Conservation (phyloP, 1,140 invertebrate genomes). For the Ectropis grisescens region DNA sequence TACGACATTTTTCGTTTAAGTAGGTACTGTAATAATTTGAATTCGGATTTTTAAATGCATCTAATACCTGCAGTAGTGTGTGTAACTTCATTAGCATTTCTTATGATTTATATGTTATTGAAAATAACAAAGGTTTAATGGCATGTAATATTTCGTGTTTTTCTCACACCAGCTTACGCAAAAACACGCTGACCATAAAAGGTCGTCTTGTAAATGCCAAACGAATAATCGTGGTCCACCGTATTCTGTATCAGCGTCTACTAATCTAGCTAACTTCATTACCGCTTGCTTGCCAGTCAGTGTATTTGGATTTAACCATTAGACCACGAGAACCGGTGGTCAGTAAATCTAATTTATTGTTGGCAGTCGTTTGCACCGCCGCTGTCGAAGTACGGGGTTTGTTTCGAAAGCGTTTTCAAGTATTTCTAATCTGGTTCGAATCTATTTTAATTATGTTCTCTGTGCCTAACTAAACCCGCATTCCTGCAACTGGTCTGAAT, state of each 20-base stretch:
- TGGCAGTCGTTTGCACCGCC: conserved; percentile 7
- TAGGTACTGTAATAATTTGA: no score
- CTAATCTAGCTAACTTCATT: not conserved
- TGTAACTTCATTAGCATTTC: no score
- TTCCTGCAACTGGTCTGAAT: no score
- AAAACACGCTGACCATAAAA: conserved; percentile 18
- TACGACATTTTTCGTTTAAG: no score
- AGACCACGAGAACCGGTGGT: conserved; percentile 15
- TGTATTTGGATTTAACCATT: conserved; percentile 3
- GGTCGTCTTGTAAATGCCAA: conserved; percentile 20
- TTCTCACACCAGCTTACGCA: conserved; percentile 14
- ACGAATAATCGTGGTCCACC: conserved; percentile 4
- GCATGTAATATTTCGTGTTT: no score
- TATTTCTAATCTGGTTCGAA: conserved; percentile 38
- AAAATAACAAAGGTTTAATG: no score
- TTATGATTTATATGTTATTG: no score
- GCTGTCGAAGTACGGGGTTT: conserved; percentile 7
- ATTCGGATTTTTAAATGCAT: no score
- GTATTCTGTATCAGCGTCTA: no score
- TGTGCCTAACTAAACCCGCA: no score
- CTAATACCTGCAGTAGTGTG: no score
- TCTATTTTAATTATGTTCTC: conserved; percentile 47
- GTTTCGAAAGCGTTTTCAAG: conserved; percentile 31
- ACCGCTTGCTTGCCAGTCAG: conserved; percentile 9
- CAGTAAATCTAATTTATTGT: conserved; percentile 13